phyloP scores from a whole-genome alignment of 2,113 vertebrate species.

The Boleophthalmus pectinirostris region DNA sequence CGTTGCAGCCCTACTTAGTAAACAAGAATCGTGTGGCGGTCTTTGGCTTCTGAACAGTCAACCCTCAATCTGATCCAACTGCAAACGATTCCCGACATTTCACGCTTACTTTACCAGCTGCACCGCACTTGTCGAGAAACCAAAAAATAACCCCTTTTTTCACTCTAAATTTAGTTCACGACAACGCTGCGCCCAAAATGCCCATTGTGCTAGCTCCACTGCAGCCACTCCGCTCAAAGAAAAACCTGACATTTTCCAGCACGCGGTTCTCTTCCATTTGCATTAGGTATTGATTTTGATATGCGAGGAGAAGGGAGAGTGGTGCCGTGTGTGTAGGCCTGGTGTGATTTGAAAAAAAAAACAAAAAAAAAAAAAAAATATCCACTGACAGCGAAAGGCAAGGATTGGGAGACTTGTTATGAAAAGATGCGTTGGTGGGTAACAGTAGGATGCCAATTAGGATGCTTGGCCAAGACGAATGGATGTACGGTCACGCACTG shows the following conservation, averaged over 20 bases:
- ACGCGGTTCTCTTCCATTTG: slow-evolving; percentile 55
- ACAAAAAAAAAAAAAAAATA: slow-evolving; percentile 11
- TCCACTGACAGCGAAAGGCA: slow-evolving; percentile 48
- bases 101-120: slow-evolving; percentile 1
- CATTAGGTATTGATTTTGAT: slow-evolving; percentile 71
- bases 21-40: not conserved
- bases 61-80: not conserved
- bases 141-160: not conserved
- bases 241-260: slow-evolving; percentile 52
- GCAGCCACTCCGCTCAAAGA: slow-evolving; percentile 22
- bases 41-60: not conserved
- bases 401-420: slow-evolving; percentile 66
- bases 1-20: too few relatives aligned
- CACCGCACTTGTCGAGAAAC: not conserved
- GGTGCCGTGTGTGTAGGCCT: slow-evolving; percentile 27
- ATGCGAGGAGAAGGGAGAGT: slow-evolving; percentile 51
- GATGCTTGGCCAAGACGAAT: slow-evolving; percentile 62
- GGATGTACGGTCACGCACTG: slow-evolving; percentile 60
- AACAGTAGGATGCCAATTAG: slow-evolving; percentile 76
- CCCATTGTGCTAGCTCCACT: slow-evolving; percentile 6
- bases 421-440: slow-evolving; percentile 68
- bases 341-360: slow-evolving; percentile 39
- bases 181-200: slow-evolving; percentile 16
- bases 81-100: not conserved
- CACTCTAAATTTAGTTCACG: not conserved